These are phyloP conservation scores for Pipistrellus nathusii DNA, from an alignment of 2,797 vertebrate species.

Conservation along the genomic window DNA sequence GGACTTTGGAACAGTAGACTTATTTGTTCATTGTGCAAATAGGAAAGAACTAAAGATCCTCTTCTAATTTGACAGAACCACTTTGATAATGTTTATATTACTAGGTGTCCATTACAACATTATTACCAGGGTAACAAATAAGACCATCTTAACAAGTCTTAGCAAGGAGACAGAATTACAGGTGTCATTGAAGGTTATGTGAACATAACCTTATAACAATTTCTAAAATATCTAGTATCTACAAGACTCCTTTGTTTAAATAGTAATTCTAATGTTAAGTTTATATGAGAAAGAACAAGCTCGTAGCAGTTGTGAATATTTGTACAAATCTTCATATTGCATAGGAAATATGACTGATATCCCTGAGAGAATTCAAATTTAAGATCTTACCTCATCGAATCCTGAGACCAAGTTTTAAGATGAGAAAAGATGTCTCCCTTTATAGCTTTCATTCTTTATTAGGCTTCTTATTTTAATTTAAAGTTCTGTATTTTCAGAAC, in stretches of 20 bases:
- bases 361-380: constrained; percentile 23
- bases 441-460: background rate
- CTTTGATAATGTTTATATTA: background rate
- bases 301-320: constrained; percentile 4
- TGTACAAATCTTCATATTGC: background rate
- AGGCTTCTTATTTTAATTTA: background rate
- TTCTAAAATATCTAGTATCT: constrained; percentile 29
- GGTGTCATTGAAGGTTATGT: background rate
- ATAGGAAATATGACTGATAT: background rate
- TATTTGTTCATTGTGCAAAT: background rate
- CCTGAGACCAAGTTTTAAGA: constrained; percentile 1
- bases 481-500: constrained; percentile 59
- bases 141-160: constrained; percentile 22
- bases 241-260: constrained; percentile 55
- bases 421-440: background rate
- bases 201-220: background rate
- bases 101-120: constrained; percentile 8
- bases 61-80: background rate
- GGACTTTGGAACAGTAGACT: background rate
- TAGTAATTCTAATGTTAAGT: constrained; percentile 38
- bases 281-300: constrained; percentile 35
- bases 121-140: constrained; percentile 45
- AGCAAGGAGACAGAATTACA: constrained; percentile 43
- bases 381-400: background rate
- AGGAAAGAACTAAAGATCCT: background rate